These are phyloP conservation scores for Theonella swinhoei DNA, from an alignment of 37 sponge, comb jelly and placozoan species.

Conservation along the genomic window DNA sequence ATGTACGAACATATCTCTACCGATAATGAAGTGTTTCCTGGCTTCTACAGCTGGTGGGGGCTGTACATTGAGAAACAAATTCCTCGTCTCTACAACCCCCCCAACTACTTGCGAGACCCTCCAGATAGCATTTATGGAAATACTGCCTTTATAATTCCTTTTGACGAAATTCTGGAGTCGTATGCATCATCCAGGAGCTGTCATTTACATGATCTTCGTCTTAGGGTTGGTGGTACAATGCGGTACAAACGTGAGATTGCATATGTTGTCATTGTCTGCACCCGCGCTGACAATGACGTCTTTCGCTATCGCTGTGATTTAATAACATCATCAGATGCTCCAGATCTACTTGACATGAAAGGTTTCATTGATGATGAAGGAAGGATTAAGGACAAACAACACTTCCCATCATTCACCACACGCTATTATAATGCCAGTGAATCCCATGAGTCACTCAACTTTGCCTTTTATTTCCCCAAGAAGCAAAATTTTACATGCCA, in stretches of 20 bases:
- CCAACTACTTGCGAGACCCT: neutral
- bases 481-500: no score
- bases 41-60: slow-evolving; percentile 27
- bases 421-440: neutral
- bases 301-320: neutral
- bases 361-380: neutral
- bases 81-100: no score
- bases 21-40: slow-evolving; percentile 13
- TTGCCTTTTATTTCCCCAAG: neutral
- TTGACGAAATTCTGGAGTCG: neutral
- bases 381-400: neutral
- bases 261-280: slow-evolving; percentile 25
- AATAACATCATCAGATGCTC: neutral
- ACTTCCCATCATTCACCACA: neutral
- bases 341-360: neutral
- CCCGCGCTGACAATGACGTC: neutral
- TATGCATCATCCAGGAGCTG: neutral
- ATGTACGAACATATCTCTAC: neutral
- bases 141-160: neutral
- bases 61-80: neutral
- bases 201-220: neutral
- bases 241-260: slow-evolving; percentile 22
- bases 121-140: neutral
- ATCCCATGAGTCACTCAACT: neutral
- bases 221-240: slow-evolving; percentile 24